Percentiles rank a stretch among this genome's conserved stretches.
phyloP scores from a whole-genome alignment of 2,797 vertebrate species.

The Pterois miles region DNA sequence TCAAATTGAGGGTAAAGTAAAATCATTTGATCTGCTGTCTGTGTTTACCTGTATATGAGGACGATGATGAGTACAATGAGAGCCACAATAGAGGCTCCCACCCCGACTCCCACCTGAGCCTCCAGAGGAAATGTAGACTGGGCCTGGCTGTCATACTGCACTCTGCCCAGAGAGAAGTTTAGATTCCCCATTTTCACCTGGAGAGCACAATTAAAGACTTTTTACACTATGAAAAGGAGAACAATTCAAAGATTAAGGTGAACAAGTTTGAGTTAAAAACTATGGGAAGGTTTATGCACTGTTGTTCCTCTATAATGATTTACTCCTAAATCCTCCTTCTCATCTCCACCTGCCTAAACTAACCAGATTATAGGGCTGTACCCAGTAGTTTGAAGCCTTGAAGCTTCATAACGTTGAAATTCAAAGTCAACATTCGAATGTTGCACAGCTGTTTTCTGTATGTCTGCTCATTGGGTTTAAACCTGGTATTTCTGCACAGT shows the following conservation, averaged over 20 bases:
- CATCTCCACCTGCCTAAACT: neutral
- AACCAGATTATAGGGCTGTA: too few relatives aligned
- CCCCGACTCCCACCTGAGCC: constrained; percentile 94
- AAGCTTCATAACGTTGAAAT: neutral
- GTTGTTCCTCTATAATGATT: neutral
- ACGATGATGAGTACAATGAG: constrained; percentile 95
- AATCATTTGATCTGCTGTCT: neutral
- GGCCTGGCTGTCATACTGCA: constrained; percentile 93
- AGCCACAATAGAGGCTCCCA: constrained; percentile 92
- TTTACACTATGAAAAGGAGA: neutral
- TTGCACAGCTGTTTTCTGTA: too few relatives aligned
- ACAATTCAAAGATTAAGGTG: neutral
- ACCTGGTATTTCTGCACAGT: too few relatives aligned
- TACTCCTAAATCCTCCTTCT: too few relatives aligned
- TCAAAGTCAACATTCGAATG: too few relatives aligned
- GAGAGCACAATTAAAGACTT: neutral
- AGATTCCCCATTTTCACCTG: constrained; percentile 97
- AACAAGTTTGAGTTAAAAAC: neutral
- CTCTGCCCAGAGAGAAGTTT: constrained; percentile 90
- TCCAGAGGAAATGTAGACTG: constrained; percentile 91
- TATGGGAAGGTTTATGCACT: neutral
- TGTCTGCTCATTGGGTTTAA: too few relatives aligned
- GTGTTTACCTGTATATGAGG: constrained; percentile 92
- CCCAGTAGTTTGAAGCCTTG: too few relatives aligned
- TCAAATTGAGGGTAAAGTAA: neutral